Evolutionary conservation across 2,888 invertebrate species (phyloP), one percentile per base, ranked within the genome.

Genomic region (Zhuqinia jingwanae): DNA sequence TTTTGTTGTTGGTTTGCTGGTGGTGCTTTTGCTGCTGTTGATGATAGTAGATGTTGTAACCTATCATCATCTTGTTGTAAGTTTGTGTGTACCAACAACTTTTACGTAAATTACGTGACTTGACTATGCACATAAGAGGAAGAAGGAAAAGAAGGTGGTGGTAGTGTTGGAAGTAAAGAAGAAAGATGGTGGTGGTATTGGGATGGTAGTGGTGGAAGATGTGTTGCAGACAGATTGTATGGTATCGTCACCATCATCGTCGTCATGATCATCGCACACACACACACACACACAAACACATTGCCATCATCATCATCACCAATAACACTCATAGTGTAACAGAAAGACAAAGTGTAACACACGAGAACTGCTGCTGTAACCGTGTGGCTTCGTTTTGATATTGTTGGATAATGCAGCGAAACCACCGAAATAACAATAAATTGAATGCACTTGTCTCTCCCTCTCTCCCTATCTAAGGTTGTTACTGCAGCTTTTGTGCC

Each of bases 71-170:
- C 63, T 36, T 63, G n/a, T 17, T 36, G 63, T 63, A 36, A 36
- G 30, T 63, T 78, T 73, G 42, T 79, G 56, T 76, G 75, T 79
- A 60, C 75, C 73, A 78, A 65, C 85, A 85, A 85, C 75, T 85
- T 85, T 85, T 85, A 80, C 78, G 80, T 85, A 85, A 85, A 85
- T 85, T 85, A 85, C 85, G 85, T 85, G 85, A 85, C 85, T 75
- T 75, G 85, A 85, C 85, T 85, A 15, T 58, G 13, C 63, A 30
- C 20, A 13, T n/a, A 60, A 63, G 13, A 22, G 36, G 25, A 25
- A 56, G 65, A 20, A 30, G 17, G 11, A 11, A 15, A n/a, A 36
- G 5, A 30, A n/a, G 8, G 50, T 50, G n/a, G 13, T 15, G 50
- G 13, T 50, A 13, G 15, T 50, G 13, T 5, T n/a, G 15, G 13